phyloP scores from a whole-genome alignment of 92 coral and sea anemone species.

The Parazoanthus darwini region DNA sequence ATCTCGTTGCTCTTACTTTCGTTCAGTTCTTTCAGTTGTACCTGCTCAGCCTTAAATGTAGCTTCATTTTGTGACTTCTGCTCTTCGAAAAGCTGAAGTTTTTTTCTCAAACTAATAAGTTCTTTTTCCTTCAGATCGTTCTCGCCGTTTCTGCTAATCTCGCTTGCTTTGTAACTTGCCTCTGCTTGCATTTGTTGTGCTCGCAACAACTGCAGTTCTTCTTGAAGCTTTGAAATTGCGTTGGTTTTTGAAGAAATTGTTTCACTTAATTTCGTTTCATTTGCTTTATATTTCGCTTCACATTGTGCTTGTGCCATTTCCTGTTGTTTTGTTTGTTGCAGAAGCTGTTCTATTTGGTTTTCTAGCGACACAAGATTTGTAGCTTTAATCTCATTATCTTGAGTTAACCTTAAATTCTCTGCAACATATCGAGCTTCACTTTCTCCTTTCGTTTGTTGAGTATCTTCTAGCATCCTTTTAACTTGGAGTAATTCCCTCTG shows the following conservation, averaged over 20 bases:
- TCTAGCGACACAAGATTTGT: neutral
- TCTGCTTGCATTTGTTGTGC: conserved; percentile 20
- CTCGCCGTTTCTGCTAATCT: conserved; percentile 23
- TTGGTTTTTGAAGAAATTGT: conserved; percentile 6
- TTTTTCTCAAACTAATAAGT: conserved; percentile 1
- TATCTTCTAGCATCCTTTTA: conserved; percentile 41
- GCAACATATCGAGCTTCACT: conserved; percentile 11
- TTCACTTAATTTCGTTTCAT: neutral
- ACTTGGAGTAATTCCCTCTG: conserved; percentile 34
- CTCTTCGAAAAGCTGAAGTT: conserved; percentile 10
- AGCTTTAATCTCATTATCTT: conserved; percentile 8
- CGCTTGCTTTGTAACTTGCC: conserved; percentile 20
- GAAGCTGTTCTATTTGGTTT: neutral
- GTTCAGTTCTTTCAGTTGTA: neutral
- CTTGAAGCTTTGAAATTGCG: conserved; percentile 6
- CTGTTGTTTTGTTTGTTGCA: neutral
- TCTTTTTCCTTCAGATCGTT: conserved; percentile 19
- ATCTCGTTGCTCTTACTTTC: conserved; percentile 3
- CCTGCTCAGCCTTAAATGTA: neutral
- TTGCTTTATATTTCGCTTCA: conserved; percentile 23
- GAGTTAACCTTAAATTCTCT: conserved; percentile 5
- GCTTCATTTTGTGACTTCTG: conserved; percentile 21
- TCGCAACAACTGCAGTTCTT: conserved; percentile 9
- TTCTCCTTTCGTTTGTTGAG: conserved; percentile 17
- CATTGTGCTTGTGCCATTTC: neutral